Evolutionary conservation across 2,113 vertebrate genomes (phyloP).

Genomic region (Motacilla alba): DNA sequence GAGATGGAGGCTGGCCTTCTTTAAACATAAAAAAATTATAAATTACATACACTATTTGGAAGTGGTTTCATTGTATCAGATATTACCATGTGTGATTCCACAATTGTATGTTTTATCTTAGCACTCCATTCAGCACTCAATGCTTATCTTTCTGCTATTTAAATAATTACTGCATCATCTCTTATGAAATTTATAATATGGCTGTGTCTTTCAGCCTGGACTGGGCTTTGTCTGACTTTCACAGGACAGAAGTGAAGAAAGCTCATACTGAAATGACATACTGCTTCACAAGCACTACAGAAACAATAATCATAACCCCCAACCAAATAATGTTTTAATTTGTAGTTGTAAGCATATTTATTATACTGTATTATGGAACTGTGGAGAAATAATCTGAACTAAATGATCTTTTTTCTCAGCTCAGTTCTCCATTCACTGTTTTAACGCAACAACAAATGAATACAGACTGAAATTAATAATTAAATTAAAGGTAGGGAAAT

Average conservation of each 20-base stretch:
- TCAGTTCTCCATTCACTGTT: neutral
- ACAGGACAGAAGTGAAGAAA: neutral
- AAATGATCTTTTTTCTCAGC: neutral
- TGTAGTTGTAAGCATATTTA: neutral
- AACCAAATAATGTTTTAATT: neutral
- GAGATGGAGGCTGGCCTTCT: conserved; percentile 60
- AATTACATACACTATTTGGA: neutral
- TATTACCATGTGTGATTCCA: neutral
- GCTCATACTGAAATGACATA: neutral
- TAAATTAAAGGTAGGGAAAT: neutral
- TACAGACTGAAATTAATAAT: neutral
- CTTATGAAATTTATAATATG: neutral
- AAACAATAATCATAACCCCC: neutral
- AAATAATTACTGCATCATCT: neutral
- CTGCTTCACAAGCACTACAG: neutral
- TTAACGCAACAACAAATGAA: neutral
- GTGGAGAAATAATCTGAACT: neutral
- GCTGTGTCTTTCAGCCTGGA: neutral
- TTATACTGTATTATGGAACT: neutral
- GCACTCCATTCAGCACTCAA: neutral
- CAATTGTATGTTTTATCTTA: conserved; percentile 1
- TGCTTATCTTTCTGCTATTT: neutral
- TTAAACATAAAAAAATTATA: conserved; percentile 19
- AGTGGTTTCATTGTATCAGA: neutral
- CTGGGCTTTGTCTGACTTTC: neutral